Evolutionary conservation across 2,797 vertebrate species (phyloP), one percentile per base, ranked within the genome.

Genomic region (Hyperoplus lanceolatus): DNA sequence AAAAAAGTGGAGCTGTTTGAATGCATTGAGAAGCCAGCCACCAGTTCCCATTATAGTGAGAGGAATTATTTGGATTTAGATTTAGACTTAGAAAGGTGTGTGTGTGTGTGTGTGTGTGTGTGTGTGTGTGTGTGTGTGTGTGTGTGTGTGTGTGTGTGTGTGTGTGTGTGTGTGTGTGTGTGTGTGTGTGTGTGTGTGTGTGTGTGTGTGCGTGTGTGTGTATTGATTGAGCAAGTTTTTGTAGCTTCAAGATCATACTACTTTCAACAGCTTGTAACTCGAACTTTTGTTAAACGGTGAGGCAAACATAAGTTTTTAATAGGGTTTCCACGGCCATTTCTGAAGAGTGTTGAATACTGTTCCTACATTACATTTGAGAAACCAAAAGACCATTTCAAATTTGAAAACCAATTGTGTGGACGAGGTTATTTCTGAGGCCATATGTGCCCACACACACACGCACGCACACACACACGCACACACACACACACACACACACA

Each of bases 31-130:
- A 50, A 12, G 57, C 42, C 18, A 29, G 36, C 39, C 21, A 71
- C 69, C 42, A 64, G 14, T 72, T 85, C 70, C 16, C 73, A 53
- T 80, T 75, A 79, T 62, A 51, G 29, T 62, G 43, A 79, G 65
- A 71, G 57, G 18, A 45, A 78, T 51, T 6, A 12, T 16, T 79
- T 78, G 69, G 12, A 53, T 77, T 74, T 46, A 16, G 29, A 29
- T 29, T 21, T 21, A 21, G 21, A 21, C n/a, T 29, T 29, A 29
- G 29, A 29, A 8, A 45, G 48, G 69, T 77, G 18, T 38, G 8
- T 45, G 57, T 21, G 29, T 29, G 29, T 29, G 29, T 29, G 29
- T 29, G 29, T 29, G 29, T 29, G 29, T 29, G 29, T 29, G 29
- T 29, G 3, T 29, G 29, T 29, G 29, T 29, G 29, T 29, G 29